phyloP scores from a whole-genome alignment of 2,888 invertebrate species.

The Cabera pusaria region DNA sequence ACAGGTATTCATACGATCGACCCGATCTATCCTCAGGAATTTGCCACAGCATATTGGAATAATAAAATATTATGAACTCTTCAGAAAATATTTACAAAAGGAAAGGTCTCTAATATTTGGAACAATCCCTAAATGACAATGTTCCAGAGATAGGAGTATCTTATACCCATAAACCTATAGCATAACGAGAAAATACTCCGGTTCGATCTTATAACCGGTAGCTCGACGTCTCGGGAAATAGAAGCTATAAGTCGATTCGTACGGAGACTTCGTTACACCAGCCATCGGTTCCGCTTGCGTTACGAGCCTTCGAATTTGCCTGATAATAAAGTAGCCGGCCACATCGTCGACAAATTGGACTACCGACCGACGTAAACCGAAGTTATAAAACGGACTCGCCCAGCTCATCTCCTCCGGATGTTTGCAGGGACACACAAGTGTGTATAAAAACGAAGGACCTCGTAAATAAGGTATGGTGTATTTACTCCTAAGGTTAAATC shows the following conservation, averaged over 20 bases:
- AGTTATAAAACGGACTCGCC: slow-evolving; percentile 63
- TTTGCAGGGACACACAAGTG: slow-evolving; percentile 46
- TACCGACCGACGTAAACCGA: slow-evolving; percentile 51
- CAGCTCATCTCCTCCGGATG: slow-evolving; percentile 68
- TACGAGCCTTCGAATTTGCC: slow-evolving; percentile 72
- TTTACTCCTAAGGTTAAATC: slow-evolving; percentile 28
- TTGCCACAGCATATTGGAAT: too few relatives aligned
- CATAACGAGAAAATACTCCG: slow-evolving; percentile 22
- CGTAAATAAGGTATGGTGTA: slow-evolving; percentile 35
- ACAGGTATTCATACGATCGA: too few relatives aligned
- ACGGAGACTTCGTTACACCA: slow-evolving; percentile 56
- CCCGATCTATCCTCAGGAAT: too few relatives aligned
- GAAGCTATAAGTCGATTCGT: slow-evolving; percentile 61
- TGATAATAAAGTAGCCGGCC: slow-evolving; percentile 65
- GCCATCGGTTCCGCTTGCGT: slow-evolving; percentile 57
- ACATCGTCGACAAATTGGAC: slow-evolving; percentile 51
- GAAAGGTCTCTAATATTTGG: too few relatives aligned
- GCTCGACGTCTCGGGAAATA: slow-evolving; percentile 55
- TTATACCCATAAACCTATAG: slow-evolving; percentile 14
- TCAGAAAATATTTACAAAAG: too few relatives aligned
- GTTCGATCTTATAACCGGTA: slow-evolving; percentile 30
- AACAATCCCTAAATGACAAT: slow-evolving; percentile 4
- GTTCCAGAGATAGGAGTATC: slow-evolving; percentile 14
- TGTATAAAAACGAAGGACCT: slow-evolving; percentile 37
- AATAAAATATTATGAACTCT: too few relatives aligned